Evolutionary conservation across 2,888 invertebrate species (phyloP), one percentile per base, ranked within the genome.

Genomic region (Globia sparganii): DNA sequence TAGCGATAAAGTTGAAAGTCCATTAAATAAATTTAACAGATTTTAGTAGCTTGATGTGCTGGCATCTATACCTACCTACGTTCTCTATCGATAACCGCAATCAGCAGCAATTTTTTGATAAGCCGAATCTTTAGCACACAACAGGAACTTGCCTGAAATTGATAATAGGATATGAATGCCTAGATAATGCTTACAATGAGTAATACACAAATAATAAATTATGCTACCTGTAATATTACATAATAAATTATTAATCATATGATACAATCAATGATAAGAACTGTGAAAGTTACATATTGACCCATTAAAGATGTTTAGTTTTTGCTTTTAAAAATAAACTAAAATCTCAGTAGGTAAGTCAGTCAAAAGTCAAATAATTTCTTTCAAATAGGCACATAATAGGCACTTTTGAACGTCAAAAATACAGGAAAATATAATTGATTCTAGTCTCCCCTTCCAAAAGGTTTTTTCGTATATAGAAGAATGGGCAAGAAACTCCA

Each of bases 131-230:
- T 53, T n/a, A 49, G 46, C 70, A 34, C 56, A 28, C 25, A 59
- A 37, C 28, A 3, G 70, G 34, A 78, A 66, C 69, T 28, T 69
- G n/a, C 11, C 6, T 37, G 13, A 43, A 37, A 53, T 15, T 15
- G 0, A 15, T 15, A 43, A 43, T 15, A 43, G 4, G 15, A 15
- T 5, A 15, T 43, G 15, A 43, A 43, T 53, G 34, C 43, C 28
- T 28, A 28, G 34, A 77, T 77, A 80, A 73, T 40, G 15, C 13
- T 49, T 28, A 43, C 11, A 58, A 78, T 74, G 75, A 65, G 28
- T 81, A 25, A 49, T 64, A 59, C 64, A 40, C 18, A n/a, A 58
- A 15, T 49, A 34, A n/a, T 15, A 21, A n/a, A 75, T 58, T 46
- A 46, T 2, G 1, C 21, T 56, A 64, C 28, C 81, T 56, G 18